Evolutionary conservation across 1,140 invertebrate species (phyloP).

Genomic region (Drosophila lacertosa): DNA sequence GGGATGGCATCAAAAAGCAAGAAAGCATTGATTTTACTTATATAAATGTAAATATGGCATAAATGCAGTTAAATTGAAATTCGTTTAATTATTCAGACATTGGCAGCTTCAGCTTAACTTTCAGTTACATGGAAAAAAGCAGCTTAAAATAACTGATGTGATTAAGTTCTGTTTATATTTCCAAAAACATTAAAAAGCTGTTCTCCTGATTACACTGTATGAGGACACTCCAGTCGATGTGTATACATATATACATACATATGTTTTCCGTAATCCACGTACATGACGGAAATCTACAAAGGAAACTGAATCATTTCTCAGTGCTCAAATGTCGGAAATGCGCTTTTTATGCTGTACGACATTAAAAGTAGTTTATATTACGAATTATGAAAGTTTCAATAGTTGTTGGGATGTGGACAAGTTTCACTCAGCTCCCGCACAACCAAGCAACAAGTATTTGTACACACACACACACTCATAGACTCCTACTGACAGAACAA

Average conservation of each 20-base stretch:
- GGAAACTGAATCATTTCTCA: slow-evolving; percentile 41
- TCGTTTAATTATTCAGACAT: too few relatives aligned
- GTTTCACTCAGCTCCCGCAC: slow-evolving; percentile 27
- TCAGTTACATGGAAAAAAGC: too few relatives aligned
- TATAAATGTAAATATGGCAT: too few relatives aligned
- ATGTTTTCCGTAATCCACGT: neutral
- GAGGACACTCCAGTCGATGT: neutral
- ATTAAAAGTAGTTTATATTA: slow-evolving; percentile 78
- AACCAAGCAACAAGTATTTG: slow-evolving; percentile 45
- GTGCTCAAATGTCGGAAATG: slow-evolving; percentile 40
- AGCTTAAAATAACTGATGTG: too few relatives aligned
- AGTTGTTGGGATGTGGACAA: slow-evolving; percentile 40
- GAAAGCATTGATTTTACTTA: too few relatives aligned
- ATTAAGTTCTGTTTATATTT: neutral
- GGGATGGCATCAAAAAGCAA: too few relatives aligned
- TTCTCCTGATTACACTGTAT: neutral
- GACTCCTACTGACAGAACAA: neutral
- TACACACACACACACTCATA: slow-evolving; percentile 3
- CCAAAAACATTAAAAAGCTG: too few relatives aligned
- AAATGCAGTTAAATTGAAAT: too few relatives aligned
- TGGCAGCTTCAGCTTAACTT: too few relatives aligned
- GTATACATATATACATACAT: neutral
- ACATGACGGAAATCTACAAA: slow-evolving; percentile 23
- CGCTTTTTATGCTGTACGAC: slow-evolving; percentile 51
- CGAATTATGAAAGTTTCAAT: slow-evolving; percentile 75